Evolutionary conservation across 2,888 invertebrate species (phyloP).

Genomic region (Plusia festucae): DNA sequence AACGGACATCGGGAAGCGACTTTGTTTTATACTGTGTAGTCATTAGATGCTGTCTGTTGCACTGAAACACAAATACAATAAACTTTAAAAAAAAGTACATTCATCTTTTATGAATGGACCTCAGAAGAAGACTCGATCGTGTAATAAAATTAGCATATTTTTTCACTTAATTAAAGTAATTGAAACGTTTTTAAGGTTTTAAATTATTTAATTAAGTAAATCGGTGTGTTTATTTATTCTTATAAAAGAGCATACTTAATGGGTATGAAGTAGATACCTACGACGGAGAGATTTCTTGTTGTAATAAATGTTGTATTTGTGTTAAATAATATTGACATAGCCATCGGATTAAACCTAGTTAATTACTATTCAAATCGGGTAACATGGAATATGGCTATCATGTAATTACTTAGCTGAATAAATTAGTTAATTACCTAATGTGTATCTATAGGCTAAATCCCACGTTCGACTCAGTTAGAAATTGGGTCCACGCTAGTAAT

Average conservation of each 20-base stretch:
- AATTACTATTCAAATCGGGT: background rate
- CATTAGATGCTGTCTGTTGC: no score
- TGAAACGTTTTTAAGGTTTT: background rate
- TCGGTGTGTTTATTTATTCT: background rate
- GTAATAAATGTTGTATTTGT: background rate
- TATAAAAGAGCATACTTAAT: no score
- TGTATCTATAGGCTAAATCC: background rate
- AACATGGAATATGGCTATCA: background rate
- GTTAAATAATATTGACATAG: background rate
- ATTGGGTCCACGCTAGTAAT: no score
- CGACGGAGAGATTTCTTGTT: no score
- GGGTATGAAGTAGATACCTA: background rate
- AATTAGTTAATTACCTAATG: background rate
- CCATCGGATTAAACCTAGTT: background rate
- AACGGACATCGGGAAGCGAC: no score
- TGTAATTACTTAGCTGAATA: conserved; percentile 4
- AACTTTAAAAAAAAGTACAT: background rate
- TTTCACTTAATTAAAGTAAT: background rate
- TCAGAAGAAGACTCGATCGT: background rate
- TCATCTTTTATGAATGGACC: background rate
- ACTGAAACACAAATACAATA: no score
- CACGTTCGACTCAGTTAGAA: no score
- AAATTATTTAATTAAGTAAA: background rate
- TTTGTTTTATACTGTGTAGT: no score
- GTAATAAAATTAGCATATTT: background rate